Evolutionary conservation across 2,888 invertebrate species (phyloP), one percentile per base, ranked within the genome.

Genomic region (Temnothorax ravouxi): DNA sequence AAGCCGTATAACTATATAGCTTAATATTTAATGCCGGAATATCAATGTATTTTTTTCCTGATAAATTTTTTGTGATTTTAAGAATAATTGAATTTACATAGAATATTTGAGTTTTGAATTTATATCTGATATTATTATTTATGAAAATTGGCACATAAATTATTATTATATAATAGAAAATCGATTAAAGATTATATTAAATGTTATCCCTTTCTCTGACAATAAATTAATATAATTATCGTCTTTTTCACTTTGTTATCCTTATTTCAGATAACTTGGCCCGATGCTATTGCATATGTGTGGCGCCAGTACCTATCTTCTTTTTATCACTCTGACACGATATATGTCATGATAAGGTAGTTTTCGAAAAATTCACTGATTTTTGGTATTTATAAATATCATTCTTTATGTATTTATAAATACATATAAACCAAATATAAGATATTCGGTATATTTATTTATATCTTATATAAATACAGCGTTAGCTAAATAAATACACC

Each of bases 241-340:
- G 29, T 29, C 2, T 9, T 25, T 11, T 25, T 18, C 34, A 38
- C 21, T 56, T 56, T 18, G 18, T 44, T 84, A 52, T 80, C 54
- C 67, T 61, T 72, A 71, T 41, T 41, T 72, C 38, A 29, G 21
- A 80, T 83, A 75, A 74, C 83, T 79, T 75, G 69, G 64, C 54
- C 41, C 67, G 66, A 64, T 85, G 75, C 84, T 75, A 87, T 29
- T 29, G 29, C 6, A 5, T 6, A 18, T 50, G 18, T 50, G 50
- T 18, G 50, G 85, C 88, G 86, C 86, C 88, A 84, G 74, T 76
- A 77, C 75, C 64, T 84, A 77, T 79, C 64, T 84, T 83, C 69
- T 83, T 90, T 90, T 90, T 88, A 90, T 90, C 89, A 66, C 41
- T 11, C 76, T 71, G 50, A 71, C 71, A 72, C 34, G 88, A 84